Evolutionary conservation across 2,797 vertebrate species (phyloP).

Genomic region (Avahi laniger): DNA sequence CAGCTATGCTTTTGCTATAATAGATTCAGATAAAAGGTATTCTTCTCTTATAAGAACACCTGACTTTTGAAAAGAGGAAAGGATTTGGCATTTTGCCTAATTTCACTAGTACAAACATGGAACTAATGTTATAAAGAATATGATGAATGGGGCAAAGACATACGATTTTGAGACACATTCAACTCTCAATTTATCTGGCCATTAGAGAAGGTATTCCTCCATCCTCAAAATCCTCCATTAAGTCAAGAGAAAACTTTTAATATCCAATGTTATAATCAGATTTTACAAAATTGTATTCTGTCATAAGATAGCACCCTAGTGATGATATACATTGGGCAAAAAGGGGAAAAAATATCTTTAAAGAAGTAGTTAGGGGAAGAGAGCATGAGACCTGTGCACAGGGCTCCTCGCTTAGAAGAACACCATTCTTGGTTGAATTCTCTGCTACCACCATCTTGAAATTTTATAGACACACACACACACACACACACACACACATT

Average conservation of each 20-base stretch:
- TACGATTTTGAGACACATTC: neutral
- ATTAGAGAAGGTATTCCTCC: neutral
- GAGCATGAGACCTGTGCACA: neutral
- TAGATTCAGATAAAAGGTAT: neutral
- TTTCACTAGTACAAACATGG: neutral
- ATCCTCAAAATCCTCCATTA: neutral
- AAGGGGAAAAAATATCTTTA: neutral
- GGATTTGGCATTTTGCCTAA: neutral
- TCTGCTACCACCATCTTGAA: neutral
- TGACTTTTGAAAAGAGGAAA: neutral
- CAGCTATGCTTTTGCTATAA: neutral
- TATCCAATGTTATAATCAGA: neutral
- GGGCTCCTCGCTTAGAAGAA: neutral
- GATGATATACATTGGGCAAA: neutral
- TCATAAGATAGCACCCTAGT: neutral
- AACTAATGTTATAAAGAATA: neutral
- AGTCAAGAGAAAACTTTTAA: neutral
- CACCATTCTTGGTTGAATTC: neutral
- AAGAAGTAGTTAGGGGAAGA: neutral
- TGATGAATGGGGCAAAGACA: neutral
- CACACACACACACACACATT: no score
- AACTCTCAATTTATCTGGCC: neutral
- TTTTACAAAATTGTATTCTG: neutral
- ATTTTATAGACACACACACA: neutral
- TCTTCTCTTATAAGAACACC: neutral